Evolutionary conservation across 2,888 invertebrate genomes (phyloP).

Genomic region (Pandemis heparana): DNA sequence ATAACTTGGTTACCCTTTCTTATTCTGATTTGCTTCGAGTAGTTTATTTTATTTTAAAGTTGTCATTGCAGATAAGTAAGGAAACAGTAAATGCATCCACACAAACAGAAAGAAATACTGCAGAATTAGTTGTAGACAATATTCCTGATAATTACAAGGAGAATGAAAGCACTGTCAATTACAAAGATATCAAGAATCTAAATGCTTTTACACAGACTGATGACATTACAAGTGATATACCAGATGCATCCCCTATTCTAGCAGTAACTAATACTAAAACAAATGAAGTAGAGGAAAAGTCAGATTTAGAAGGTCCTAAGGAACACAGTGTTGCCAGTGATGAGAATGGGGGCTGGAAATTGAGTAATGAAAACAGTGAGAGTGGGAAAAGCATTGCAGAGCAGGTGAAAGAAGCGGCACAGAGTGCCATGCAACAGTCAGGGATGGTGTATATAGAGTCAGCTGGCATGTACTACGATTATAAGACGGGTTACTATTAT

Average conservation of each 20-base stretch:
- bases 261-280: conserved; percentile 19
- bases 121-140: not conserved
- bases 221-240: conserved; percentile 22
- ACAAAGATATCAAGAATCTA: not conserved
- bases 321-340: conserved; percentile 26
- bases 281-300: conserved; percentile 37
- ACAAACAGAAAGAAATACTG: conserved; percentile 25
- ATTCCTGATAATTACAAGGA: not conserved
- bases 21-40: not conserved
- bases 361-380: conserved; percentile 55
- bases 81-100: conserved; percentile 12
- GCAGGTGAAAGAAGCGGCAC: conserved; percentile 92
- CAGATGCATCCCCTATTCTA: conserved; percentile 5
- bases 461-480: conserved; percentile 95
- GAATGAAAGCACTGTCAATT: not conserved
- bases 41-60: not conserved
- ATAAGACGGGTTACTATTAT: conserved; percentile 95
- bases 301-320: conserved; percentile 31
- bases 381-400: conserved; percentile 86
- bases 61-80: conserved; percentile 8
- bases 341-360: conserved; percentile 59
- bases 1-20: no score
- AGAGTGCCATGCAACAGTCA: conserved; percentile 89
- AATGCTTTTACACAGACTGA: conserved; percentile 56
- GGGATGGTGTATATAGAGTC: conserved; percentile 95